phyloP scores from a whole-genome alignment of 2,888 invertebrate genomes.

The Leucophora obtusa region DNA sequence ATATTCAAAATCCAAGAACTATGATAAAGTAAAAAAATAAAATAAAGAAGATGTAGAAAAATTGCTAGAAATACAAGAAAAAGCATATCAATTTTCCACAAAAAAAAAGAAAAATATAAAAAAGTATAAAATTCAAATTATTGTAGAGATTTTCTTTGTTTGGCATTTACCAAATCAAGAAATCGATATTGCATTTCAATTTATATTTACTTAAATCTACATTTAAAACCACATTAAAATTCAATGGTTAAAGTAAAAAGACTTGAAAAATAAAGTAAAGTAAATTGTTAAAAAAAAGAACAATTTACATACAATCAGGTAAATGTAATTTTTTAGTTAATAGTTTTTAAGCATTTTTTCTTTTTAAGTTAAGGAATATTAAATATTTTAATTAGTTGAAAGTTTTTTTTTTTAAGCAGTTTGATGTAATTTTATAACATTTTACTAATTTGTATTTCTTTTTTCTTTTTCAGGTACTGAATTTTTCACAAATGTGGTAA shows the following conservation, averaged over 20 bases:
- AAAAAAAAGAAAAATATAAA: background rate
- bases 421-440: too few relatives aligned
- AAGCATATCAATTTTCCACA: constrained; percentile 32
- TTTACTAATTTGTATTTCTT: too few relatives aligned
- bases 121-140: constrained; percentile 18
- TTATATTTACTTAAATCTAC: background rate
- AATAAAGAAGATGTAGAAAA: background rate
- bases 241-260: background rate
- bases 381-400: too few relatives aligned
- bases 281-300: background rate
- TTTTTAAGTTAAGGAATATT: too few relatives aligned
- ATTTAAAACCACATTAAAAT: constrained; percentile 29
- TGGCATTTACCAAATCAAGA: background rate
- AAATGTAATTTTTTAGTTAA: background rate
- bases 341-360: background rate
- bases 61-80: constrained; percentile 8
- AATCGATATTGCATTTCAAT: constrained; percentile 33
- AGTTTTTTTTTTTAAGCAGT: too few relatives aligned
- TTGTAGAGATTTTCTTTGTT: constrained; percentile 1
- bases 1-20: constrained; percentile 49
- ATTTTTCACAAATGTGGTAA: too few relatives aligned
- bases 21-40: background rate
- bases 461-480: too few relatives aligned
- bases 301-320: constrained; percentile 5
- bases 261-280: background rate